These are phyloP conservation scores for Trachymyrmex cornetzi DNA, from an alignment of 1,140 invertebrate genomes.

Conservation along the genomic window DNA sequence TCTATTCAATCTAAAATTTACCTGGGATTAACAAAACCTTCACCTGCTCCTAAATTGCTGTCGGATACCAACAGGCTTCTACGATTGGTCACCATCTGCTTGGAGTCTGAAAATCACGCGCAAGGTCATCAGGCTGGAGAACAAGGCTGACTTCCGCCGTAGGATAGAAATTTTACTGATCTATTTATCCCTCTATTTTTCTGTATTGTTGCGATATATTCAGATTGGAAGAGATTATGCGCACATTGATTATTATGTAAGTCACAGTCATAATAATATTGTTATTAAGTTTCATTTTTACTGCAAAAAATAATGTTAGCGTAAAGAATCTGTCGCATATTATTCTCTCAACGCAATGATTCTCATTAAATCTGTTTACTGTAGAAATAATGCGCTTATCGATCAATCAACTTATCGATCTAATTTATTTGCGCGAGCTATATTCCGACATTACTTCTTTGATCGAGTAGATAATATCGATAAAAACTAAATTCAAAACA, in stretches of 20 bases:
- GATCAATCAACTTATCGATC: background rate
- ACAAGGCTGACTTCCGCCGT: background rate
- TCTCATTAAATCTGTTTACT: slow-evolving; percentile 29
- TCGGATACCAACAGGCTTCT: background rate
- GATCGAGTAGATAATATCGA: background rate
- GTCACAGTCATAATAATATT: background rate
- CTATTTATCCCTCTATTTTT: background rate
- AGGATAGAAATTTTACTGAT: background rate
- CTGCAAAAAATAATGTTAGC: background rate
- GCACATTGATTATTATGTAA: slow-evolving; percentile 19
- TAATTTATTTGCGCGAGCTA: background rate
- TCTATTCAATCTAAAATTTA: slow-evolving; percentile 21
- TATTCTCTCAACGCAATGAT: background rate
- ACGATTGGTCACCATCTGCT: background rate
- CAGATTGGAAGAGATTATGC: background rate
- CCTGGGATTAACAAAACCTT: slow-evolving; percentile 4
- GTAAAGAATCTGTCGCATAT: background rate
- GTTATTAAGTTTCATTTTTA: slow-evolving; percentile 23
- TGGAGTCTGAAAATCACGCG: background rate
- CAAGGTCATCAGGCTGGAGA: background rate
- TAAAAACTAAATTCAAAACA: background rate
- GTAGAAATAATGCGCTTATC: background rate
- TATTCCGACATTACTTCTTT: slow-evolving; percentile 5
- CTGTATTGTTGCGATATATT: background rate
- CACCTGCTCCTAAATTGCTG: slow-evolving; percentile 32